A percentile compares a stretch with the other conserved stretches of the same genome.
These are phyloP conservation scores for Platalea minor DNA, from an alignment of 2,797 vertebrate species.

Conservation along the genomic window DNA sequence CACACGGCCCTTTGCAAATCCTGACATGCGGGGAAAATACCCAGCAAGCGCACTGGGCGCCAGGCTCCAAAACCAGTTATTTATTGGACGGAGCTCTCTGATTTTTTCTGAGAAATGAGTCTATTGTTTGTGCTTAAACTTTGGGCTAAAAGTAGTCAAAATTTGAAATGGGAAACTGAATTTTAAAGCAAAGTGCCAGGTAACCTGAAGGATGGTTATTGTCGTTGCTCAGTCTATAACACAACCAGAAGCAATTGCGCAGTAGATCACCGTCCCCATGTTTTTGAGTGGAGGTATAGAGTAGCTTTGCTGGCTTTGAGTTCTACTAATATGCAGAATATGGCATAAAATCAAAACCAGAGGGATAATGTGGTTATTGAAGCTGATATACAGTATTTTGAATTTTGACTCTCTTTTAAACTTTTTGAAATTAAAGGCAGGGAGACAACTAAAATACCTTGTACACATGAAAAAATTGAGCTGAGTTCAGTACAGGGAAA, in stretches of 20 bases:
- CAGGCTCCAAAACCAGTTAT: neutral
- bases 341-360: neutral
- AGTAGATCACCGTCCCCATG: neutral
- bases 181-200: neutral
- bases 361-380: neutral
- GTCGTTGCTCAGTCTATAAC: rapidly evolving
- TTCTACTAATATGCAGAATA: neutral
- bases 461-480: neutral
- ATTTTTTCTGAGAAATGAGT: neutral
- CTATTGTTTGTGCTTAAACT: neutral
- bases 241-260: neutral
- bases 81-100: neutral
- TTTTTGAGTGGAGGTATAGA: neutral
- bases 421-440: neutral
- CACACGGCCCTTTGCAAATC: neutral
- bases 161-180: neutral
- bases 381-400: neutral
- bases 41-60: rapidly evolving
- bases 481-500: neutral
- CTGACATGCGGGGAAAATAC: neutral
- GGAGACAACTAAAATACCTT: neutral
- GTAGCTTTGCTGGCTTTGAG: neutral
- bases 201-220: neutral
- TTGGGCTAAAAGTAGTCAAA: neutral
- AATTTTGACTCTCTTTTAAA: neutral